These are phyloP conservation scores for Troglohyphantes excavatus DNA, from an alignment of 2,888 invertebrate species.

Conservation along the genomic window DNA sequence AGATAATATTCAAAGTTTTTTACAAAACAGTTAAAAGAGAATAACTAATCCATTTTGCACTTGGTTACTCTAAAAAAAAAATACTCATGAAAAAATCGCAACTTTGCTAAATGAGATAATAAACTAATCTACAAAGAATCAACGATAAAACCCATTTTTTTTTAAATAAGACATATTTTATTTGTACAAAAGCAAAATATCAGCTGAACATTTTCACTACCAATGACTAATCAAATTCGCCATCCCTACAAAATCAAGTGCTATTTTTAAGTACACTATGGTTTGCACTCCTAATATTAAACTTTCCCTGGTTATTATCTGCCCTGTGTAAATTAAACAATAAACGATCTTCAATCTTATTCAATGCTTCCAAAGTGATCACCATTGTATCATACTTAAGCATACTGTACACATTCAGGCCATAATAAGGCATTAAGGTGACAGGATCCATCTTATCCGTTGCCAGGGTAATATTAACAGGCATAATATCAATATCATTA, in stretches of 20 bases:
- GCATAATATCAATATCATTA: slow-evolving; percentile 93
- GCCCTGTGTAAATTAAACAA: slow-evolving; percentile 77
- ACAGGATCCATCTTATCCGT: slow-evolving; percentile 90
- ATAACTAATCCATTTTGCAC: too few species aligned
- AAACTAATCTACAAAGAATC: neutral
- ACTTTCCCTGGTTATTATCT: slow-evolving; percentile 61
- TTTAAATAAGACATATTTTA: neutral
- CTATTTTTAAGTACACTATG: slow-evolving; percentile 35
- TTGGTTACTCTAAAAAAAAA: too few species aligned
- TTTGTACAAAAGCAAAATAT: neutral
- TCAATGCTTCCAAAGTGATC: slow-evolving; percentile 91
- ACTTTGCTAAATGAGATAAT: neutral
- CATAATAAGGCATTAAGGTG: slow-evolving; percentile 97
- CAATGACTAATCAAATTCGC: too few species aligned
- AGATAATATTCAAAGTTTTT: too few species aligned
- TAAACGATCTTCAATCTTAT: slow-evolving; percentile 84
- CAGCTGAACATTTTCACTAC: neutral
- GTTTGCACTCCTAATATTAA: slow-evolving; percentile 3
- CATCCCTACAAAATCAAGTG: neutral
- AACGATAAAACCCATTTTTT: neutral
- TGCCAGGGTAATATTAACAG: slow-evolving; percentile 93
- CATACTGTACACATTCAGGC: slow-evolving; percentile 97
- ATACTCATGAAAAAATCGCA: too few species aligned
- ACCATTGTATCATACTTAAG: slow-evolving; percentile 97
- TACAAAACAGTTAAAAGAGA: too few species aligned